Percentiles rank a stretch among this genome's conserved stretches.
Evolutionary conservation across 2,113 vertebrate genomes (phyloP).

Genomic region (Numenius arquata): DNA sequence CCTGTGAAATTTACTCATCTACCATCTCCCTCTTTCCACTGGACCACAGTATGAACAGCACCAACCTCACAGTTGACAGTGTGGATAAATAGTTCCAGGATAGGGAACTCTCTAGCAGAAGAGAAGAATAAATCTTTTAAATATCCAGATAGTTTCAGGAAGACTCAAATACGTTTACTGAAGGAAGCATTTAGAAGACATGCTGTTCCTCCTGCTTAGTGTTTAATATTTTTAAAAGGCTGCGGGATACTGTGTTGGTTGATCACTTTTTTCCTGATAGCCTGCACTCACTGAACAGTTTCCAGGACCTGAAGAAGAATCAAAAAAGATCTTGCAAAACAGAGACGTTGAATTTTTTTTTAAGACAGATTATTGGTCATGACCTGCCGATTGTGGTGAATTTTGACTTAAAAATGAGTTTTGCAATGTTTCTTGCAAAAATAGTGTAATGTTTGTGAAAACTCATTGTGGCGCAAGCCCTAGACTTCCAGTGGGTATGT

Average conservation of each 20-base stretch:
- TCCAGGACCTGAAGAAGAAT: neutral
- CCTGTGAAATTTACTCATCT: neutral
- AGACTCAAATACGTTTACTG: neutral
- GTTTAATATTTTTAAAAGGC: neutral
- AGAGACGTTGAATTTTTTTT: neutral
- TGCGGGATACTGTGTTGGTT: neutral
- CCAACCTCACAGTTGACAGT: neutral
- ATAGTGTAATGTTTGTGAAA: neutral
- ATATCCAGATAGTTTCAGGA: neutral
- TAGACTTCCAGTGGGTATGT: too few relatives aligned
- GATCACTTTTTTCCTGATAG: neutral
- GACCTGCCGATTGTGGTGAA: neutral
- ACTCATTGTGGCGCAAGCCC: neutral
- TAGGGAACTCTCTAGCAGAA: neutral
- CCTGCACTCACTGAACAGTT: neutral
- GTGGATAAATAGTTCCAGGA: neutral
- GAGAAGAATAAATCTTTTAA: neutral
- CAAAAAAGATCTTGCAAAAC: neutral
- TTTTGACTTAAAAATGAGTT: neutral
- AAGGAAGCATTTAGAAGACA: neutral
- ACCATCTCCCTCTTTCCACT: neutral
- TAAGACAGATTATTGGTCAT: neutral
- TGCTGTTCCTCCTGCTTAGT: neutral
- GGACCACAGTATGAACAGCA: neutral
- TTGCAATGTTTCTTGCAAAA: neutral